Base-by-base conservation (phyloP, 1,140 invertebrate species). In the Caenorhabditis elegans region DNA sequence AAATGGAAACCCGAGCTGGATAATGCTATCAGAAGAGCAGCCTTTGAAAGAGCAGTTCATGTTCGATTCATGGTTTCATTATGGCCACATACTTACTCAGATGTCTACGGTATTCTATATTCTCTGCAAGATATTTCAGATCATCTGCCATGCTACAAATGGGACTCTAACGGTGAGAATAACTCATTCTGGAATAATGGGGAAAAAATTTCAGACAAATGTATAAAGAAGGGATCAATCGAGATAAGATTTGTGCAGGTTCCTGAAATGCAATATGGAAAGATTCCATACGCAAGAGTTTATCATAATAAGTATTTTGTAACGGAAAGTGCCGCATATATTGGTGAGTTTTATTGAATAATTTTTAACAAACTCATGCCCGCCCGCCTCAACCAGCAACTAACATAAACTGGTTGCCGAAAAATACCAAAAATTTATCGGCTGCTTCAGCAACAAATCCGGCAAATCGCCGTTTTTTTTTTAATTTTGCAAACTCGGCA, bases 31-130 rank as follows among this genome's bases (percentile, higher is more conserved):
- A 76, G 60, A 49, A 22, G 82, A 75, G 82, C 82, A 1, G 82
- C 82, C 1, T 83, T 84, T 47, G 78, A 84, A 43, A 22, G 80
- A 77, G 22, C 46, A 11, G 79, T 81, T 24, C 48, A 76, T 92
- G 91, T 99, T 98, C 97, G 86, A 98, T 79, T 49, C 81, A 83
- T 84, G 70, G 15, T 83, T 11, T 78, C 82, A 1, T 49, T 48
- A 15, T 83, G 82, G 82, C n/a, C 48, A 24, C 82, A 83, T 60
- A 83, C 82, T 5, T 36, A 78, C 13, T 2, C 26, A 5, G 28
- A 26, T 8, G 28, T 47, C 3, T 83, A 70, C 26, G 78, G 49
- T 19, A 82, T 82, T 46, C 3, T 79, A 24, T 55, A 48, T 53
- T 48, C 22, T 76, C 46, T 86, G 34, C 31, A 51, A 22, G 48